Evolutionary conservation across 1,140 invertebrate genomes (phyloP), one percentile per base, ranked within the genome.

Genomic region (Geopemphigus sp.): DNA sequence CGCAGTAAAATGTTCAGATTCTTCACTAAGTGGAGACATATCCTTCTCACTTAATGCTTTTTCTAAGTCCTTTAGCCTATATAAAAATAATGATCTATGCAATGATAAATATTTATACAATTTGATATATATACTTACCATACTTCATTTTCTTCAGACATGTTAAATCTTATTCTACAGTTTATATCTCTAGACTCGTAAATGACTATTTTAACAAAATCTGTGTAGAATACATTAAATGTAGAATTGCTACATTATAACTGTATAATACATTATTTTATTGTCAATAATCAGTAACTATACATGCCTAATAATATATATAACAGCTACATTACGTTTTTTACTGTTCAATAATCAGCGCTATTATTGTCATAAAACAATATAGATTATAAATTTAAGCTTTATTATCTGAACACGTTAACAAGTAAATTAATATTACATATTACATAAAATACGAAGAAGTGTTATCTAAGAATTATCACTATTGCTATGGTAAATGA

Each of bases 31-130:
- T 24, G 74, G 74, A 47, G 57, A 63, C 11, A 50, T 24, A 0
- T 78, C 74, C 26, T 78, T 57, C 15, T 61, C 74, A 1, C 22
- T 29, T 15, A 78, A 22, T 47, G 74, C 74, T 78, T 78, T 78
- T 63, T 78, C 74, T 19, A 78, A 63, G 3, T 50, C 57, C 61
- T 78, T 78, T 39, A 78, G 47, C 74, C 74, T 78, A 63, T 1
- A 74, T 2, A 47, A 24, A 17, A 17, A 76, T 24, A 26, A 45
- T 24, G 19, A 57, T 17, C 12, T n/a, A 56, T 56, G 6, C 8
- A 56, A 56, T 19, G 53, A 17, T 2, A 54, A 61, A 32, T 47
- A 24, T 68, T 24, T 22, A 70, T n/a, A 53, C 10, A 54, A 29
- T 29, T 22, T 24, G 0, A 8, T 45, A 1, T 22, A 0, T 24